Conservation (phyloP, 1,140 invertebrate genomes). For the Trigoniulus corallinus region DNA sequence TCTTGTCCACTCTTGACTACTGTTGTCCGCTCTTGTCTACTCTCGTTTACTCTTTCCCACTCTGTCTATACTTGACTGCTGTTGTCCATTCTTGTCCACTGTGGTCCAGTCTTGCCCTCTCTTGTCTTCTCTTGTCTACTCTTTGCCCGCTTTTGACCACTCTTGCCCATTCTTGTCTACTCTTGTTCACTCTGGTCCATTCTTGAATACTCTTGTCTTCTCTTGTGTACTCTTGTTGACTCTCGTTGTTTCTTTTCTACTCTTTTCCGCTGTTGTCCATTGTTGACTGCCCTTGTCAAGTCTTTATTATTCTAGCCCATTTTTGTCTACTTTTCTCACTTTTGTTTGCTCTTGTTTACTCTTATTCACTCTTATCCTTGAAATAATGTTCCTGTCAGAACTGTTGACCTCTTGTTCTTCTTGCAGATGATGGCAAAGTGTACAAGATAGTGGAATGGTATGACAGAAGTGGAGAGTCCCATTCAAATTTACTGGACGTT, state of each 20-base stretch:
- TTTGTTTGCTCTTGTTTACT: constrained; percentile 70
- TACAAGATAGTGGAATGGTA: constrained; percentile 80
- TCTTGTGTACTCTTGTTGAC: not conserved
- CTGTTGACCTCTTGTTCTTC: constrained; percentile 54
- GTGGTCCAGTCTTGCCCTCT: no score
- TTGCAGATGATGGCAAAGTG: constrained; percentile 59
- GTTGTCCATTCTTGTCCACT: no score
- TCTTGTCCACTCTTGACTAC: no score
- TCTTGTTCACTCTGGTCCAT: no score
- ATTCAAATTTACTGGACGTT: constrained; percentile 67
- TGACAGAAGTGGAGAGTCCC: constrained; percentile 49
- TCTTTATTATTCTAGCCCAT: constrained; percentile 66
- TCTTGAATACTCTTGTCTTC: no score
- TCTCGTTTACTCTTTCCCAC: no score
- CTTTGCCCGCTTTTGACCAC: constrained; percentile 49
- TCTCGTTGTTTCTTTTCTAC: not conserved
- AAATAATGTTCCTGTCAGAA: constrained; percentile 61
- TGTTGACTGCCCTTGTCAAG: constrained; percentile 61
- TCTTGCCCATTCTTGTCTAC: no score
- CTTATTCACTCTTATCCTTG: constrained; percentile 70
- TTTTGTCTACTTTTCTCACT: constrained; percentile 71
- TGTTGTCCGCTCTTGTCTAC: no score
- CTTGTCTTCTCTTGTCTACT: no score
- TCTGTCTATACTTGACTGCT: no score
- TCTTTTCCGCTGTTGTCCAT: constrained; percentile 37